Evolutionary conservation across 2,888 invertebrate genomes (phyloP).

Genomic region (Monoplex corrugatus): DNA sequence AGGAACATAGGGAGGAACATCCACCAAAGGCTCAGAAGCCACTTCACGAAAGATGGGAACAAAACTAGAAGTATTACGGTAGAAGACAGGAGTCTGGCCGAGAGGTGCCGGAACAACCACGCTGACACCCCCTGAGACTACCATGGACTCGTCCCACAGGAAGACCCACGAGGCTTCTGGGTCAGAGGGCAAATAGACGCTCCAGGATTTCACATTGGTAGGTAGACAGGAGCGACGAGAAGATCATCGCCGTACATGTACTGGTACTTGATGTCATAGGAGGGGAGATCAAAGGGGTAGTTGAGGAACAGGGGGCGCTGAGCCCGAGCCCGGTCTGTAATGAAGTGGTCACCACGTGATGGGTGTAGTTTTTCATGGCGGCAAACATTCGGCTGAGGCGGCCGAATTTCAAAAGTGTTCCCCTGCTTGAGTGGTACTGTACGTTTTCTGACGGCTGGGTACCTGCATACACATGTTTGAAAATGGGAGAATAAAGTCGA

Average conservation of each 20-base stretch:
- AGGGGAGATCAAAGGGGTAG: conserved; percentile 65
- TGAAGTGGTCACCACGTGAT: conserved; percentile 56
- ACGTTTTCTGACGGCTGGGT: conserved; percentile 70
- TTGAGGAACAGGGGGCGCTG: conserved; percentile 75
- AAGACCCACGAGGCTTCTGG: conserved; percentile 65
- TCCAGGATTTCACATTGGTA: conserved; percentile 60
- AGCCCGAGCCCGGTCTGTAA: conserved; percentile 66
- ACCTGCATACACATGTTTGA: conserved; percentile 59
- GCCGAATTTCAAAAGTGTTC: conserved; percentile 64
- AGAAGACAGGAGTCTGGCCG: conserved; percentile 76
- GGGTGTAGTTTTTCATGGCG: conserved; percentile 70
- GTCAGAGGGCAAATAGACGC: conserved; percentile 70
- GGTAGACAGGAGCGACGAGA: conserved; percentile 74
- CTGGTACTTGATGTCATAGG: conserved; percentile 67
- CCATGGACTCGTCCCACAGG: conserved; percentile 65
- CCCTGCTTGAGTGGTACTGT: conserved; percentile 68
- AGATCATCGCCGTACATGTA: conserved; percentile 76
- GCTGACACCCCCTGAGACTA: conserved; percentile 55
- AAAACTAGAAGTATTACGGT: conserved; percentile 64
- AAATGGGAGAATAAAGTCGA: no score
- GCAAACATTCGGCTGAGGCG: conserved; percentile 67
- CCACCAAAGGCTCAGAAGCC: conserved; percentile 53
- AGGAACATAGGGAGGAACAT: conserved; percentile 28
- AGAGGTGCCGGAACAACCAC: conserved; percentile 67
- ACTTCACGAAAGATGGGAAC: conserved; percentile 58